Conservation (phyloP, 2,113 vertebrate genomes). For the Psammodynastes pulverulentus region DNA sequence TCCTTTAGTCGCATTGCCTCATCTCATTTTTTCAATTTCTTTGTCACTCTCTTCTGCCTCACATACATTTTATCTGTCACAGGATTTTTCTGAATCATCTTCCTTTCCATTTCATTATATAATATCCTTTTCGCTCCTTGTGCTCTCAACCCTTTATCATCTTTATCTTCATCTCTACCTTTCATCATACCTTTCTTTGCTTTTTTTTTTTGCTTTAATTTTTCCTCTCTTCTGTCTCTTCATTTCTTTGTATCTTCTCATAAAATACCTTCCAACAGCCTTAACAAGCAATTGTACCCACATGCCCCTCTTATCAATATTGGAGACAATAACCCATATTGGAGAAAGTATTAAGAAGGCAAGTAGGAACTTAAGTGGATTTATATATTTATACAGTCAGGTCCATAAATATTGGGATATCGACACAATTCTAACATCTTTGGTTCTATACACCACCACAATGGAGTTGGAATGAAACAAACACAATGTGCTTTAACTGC, state of each 20-base stretch:
- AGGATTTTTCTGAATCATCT: background rate
- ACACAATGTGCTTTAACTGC: too few species aligned
- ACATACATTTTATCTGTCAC: background rate
- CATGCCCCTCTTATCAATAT: background rate
- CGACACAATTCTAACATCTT: too few species aligned
- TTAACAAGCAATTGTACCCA: background rate
- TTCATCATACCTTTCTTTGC: background rate
- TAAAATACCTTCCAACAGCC: background rate
- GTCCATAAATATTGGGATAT: too few species aligned
- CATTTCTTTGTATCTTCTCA: background rate
- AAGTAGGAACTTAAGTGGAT: background rate
- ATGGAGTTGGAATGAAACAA: too few species aligned
- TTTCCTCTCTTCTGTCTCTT: background rate
- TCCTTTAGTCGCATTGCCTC: background rate
- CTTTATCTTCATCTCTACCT: background rate
- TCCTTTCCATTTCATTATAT: background rate
- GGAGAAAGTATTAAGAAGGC: background rate
- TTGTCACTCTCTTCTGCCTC: background rate
- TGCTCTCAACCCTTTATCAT: background rate
- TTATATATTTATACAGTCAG: background rate
- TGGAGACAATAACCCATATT: background rate
- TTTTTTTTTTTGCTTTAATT: background rate
- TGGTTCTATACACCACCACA: too few species aligned
- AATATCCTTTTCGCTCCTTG: background rate
- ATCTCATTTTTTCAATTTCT: background rate